phyloP scores from a whole-genome alignment of 2,797 vertebrate genomes.

The Streptopelia turtur region DNA sequence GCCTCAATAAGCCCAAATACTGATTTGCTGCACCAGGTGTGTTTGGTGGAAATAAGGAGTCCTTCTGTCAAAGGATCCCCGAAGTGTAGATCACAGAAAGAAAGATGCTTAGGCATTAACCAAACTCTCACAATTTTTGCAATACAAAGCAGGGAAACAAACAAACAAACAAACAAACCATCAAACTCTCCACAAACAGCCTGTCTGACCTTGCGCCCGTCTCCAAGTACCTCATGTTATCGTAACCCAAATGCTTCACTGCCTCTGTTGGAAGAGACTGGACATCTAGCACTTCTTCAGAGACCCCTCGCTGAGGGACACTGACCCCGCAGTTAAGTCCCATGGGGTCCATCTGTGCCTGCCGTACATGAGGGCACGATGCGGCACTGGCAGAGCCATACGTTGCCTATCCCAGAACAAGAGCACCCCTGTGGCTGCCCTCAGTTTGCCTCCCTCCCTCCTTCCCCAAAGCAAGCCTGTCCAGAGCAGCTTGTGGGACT shows the following conservation, averaged over 20 bases:
- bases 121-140: neutral
- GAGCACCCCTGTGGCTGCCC: rapidly evolving
- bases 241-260: neutral
- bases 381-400: rapidly evolving
- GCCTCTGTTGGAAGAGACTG: neutral
- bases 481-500: neutral
- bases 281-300: neutral
- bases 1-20: neutral
- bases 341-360: rapidly evolving
- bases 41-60: neutral
- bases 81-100: neutral
- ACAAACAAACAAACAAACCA: too few relatives aligned
- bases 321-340: neutral
- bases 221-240: neutral
- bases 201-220: neutral
- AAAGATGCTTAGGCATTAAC: neutral
- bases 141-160: neutral
- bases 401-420: neutral
- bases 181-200: neutral
- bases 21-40: neutral
- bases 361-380: rapidly evolving
- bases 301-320: neutral
- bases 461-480: neutral
- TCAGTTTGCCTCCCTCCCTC: neutral
- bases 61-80: neutral